Evolutionary conservation across 2,113 vertebrate species (phyloP).

Genomic region (Lagopus muta): DNA sequence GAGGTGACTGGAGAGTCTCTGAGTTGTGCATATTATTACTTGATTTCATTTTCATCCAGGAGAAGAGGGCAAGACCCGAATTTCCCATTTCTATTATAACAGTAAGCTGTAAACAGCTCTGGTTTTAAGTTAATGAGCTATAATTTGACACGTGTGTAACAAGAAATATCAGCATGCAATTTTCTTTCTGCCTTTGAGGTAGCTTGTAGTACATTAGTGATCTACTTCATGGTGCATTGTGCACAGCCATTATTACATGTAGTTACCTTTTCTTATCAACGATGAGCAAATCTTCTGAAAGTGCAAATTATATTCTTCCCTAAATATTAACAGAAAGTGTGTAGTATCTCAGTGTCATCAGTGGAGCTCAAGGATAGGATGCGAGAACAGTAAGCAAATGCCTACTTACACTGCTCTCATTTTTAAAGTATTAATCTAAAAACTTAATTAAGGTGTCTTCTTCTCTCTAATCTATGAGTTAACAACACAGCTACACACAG

Average conservation of each 20-base stretch:
- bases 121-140: slow-evolving; percentile 43
- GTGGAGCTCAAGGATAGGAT: background rate
- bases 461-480: background rate
- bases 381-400: background rate
- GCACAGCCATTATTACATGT: background rate
- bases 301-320: slow-evolving; percentile 11
- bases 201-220: slow-evolving; percentile 40
- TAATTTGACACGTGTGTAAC: slow-evolving; percentile 57
- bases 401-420: background rate
- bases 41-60: slow-evolving; percentile 20
- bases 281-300: slow-evolving; percentile 38
- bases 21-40: slow-evolving; percentile 20
- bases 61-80: background rate
- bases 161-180: slow-evolving; percentile 26
- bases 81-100: slow-evolving; percentile 32
- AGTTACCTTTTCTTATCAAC: slow-evolving; percentile 57
- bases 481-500: background rate
- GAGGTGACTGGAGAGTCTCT: background rate
- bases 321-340: slow-evolving; percentile 41
- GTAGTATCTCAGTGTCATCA: background rate
- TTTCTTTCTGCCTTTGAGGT: slow-evolving; percentile 27
- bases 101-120: slow-evolving; percentile 48
- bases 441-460: slow-evolving; percentile 28
- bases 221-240: background rate
- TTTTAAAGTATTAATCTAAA: slow-evolving; percentile 27